Percentiles rank a stretch among this genome's conserved stretches.
Conservation (phyloP, 2,113 vertebrate genomes). For the Spea bombifrons region DNA sequence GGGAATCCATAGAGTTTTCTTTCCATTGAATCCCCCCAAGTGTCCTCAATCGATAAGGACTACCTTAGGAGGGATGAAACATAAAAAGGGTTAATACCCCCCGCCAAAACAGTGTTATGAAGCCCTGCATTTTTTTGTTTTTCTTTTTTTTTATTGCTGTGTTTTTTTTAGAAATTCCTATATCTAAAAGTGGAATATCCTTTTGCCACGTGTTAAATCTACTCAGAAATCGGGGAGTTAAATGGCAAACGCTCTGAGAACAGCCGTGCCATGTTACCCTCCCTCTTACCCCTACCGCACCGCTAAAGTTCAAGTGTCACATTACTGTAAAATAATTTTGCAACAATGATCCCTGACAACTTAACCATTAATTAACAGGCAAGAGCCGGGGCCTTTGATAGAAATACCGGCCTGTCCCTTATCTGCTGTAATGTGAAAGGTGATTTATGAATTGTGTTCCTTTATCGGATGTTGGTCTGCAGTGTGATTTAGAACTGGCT, state of each 20-base stretch:
- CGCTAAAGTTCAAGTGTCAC: conserved; percentile 22
- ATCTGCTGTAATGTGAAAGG: conserved; percentile 53
- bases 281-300: conserved; percentile 20
- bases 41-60: no score
- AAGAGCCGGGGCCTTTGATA: conserved; percentile 7
- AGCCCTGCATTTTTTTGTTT: no score
- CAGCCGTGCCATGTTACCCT: conserved; percentile 49
- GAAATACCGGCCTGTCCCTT: conserved; percentile 49
- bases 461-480: conserved; percentile 54
- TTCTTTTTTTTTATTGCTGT: no score
- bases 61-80: no score
- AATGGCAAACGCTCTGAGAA: neutral
- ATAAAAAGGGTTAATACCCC: no score
- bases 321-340: conserved; percentile 28
- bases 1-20: no score
- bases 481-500: conserved; percentile 58
- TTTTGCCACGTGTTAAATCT: neutral
- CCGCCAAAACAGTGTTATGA: no score
- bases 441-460: conserved; percentile 61
- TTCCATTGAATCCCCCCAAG: no score
- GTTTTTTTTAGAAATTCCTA: no score
- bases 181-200: neutral
- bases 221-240: neutral
- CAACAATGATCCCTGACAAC: conserved; percentile 25
- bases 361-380: conserved; percentile 24